A percentile compares a stretch with the other conserved stretches of the same genome.
These are phyloP conservation scores for Myotis pilosus DNA, from an alignment of 2,797 vertebrate genomes.

Conservation along the genomic window DNA sequence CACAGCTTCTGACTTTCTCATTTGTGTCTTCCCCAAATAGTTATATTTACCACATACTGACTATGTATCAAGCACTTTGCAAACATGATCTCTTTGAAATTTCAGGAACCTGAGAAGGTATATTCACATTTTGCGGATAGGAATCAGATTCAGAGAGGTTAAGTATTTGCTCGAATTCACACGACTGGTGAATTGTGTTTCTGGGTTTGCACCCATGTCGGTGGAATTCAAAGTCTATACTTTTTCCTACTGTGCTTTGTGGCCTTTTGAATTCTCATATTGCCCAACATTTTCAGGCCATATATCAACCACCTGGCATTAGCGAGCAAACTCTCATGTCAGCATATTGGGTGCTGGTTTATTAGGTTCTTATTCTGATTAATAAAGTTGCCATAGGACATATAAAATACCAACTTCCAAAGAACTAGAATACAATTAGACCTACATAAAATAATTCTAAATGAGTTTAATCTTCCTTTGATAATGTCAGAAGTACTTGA, in stretches of 20 bases:
- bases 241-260: not conserved
- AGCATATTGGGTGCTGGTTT: not conserved
- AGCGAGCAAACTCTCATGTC: not conserved
- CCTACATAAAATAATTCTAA: not conserved
- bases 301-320: not conserved
- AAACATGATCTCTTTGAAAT: not conserved
- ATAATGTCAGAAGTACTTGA: not conserved
- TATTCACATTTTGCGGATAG: not conserved
- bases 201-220: not conserved
- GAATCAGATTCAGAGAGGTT: not conserved
- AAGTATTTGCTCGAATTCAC: not conserved
- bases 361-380: not conserved
- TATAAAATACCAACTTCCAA: not conserved
- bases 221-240: not conserved
- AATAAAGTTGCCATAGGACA: not conserved
- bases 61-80: not conserved
- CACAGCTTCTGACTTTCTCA: not conserved
- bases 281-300: not conserved
- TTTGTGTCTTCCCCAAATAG: not conserved
- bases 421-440: not conserved
- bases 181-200: not conserved
- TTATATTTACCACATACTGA: not conserved
- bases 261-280: not conserved
- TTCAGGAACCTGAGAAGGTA: not conserved
- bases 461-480: conserved; percentile 32